A percentile compares a stretch with the other conserved stretches of the same genome.
phyloP scores from a whole-genome alignment of 2,888 invertebrate species.

The Dromius quadrimaculatus region DNA sequence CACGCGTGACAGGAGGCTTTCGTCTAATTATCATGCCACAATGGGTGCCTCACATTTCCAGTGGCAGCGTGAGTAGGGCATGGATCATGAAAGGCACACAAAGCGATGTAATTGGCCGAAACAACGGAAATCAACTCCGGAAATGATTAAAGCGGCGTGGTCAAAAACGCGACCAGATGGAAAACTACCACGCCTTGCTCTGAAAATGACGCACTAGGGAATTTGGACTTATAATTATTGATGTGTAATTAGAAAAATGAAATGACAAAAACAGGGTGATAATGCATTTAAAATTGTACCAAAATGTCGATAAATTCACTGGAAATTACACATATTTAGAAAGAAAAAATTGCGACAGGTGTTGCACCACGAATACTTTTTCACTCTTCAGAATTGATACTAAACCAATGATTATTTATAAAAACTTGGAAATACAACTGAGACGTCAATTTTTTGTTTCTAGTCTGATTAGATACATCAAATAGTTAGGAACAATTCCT shows the following conservation, averaged over 20 bases:
- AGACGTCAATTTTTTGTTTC: no score
- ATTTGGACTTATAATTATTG: slow-evolving; percentile 1
- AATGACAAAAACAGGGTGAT: slow-evolving; percentile 16
- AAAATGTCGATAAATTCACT: slow-evolving; percentile 19
- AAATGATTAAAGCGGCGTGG: slow-evolving; percentile 51
- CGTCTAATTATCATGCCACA: no score
- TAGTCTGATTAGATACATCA: no score
- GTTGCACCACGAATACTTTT: no score
- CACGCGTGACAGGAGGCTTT: no score
- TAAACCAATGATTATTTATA: no score
- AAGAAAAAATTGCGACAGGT: no score
- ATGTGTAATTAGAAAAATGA: slow-evolving; percentile 13
- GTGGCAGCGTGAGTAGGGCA: not conserved
- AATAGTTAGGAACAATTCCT: no score
- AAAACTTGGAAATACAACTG: no score
- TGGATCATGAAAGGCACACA: slow-evolving; percentile 47
- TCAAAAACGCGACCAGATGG: slow-evolving; percentile 38
- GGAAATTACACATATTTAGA: not conserved
- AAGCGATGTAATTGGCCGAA: slow-evolving; percentile 47
- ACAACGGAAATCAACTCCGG: slow-evolving; percentile 41
- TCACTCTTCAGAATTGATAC: no score
- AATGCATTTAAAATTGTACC: slow-evolving; percentile 19
- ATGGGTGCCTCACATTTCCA: no score
- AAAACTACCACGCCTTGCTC: slow-evolving; percentile 39
- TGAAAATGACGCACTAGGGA: slow-evolving; percentile 14